Conservation (phyloP, 2,888 invertebrate genomes). For the Bhutanitis thaidina region DNA sequence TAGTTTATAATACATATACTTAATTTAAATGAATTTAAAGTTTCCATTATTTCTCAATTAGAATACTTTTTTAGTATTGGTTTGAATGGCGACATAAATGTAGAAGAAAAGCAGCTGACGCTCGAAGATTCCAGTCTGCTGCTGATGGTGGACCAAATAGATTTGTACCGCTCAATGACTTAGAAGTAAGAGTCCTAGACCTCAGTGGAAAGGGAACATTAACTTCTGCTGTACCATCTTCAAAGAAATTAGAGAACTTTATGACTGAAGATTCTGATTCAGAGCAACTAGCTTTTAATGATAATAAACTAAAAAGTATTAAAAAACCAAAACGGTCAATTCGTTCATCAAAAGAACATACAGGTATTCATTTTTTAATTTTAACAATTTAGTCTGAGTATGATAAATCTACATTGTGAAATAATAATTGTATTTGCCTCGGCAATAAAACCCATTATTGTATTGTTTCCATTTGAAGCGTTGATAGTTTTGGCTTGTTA, state of each 20-base stretch:
- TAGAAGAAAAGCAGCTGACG: constrained; percentile 61
- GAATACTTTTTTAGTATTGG: constrained; percentile 58
- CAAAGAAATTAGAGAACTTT: constrained; percentile 45
- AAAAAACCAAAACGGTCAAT: constrained; percentile 23
- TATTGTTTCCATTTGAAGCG: too few relatives aligned
- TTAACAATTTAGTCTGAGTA: too few relatives aligned
- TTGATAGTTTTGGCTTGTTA: too few relatives aligned
- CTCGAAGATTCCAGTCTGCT: constrained; percentile 40
- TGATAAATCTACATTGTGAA: too few relatives aligned
- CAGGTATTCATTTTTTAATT: constrained; percentile 22
- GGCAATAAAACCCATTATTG: too few relatives aligned
- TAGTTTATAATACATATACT: too few relatives aligned
- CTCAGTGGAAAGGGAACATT: constrained; percentile 48
- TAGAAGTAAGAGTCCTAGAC: constrained; percentile 60
- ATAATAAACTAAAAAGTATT: constrained; percentile 31
- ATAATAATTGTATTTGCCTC: too few relatives aligned
- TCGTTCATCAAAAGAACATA: constrained; percentile 16
- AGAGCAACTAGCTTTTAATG: constrained; percentile 43
- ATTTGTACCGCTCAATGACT: constrained; percentile 56
- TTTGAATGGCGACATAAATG: constrained; percentile 69
- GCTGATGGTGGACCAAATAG: constrained; percentile 42
- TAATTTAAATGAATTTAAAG: too few relatives aligned
- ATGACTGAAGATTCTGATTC: constrained; percentile 53
- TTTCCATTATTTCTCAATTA: too few relatives aligned
- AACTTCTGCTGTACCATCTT: constrained; percentile 31